Conservation (phyloP, 2,797 vertebrate species). For the Momotus momota region DNA sequence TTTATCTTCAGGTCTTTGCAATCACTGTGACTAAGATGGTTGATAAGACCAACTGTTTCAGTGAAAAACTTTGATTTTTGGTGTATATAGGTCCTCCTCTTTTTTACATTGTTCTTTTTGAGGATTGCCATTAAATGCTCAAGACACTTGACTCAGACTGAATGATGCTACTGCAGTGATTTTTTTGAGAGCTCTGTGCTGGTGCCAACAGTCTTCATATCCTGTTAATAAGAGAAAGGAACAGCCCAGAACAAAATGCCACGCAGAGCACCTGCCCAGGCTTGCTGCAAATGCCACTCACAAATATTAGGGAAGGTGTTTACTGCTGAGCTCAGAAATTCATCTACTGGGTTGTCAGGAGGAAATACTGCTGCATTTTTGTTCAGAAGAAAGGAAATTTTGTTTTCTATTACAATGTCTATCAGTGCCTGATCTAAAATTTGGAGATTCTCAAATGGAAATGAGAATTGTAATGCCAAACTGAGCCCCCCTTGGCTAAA, state of each 20-base stretch:
- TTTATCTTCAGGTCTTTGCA: not conserved
- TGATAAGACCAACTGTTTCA: not conserved
- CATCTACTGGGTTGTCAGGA: not conserved
- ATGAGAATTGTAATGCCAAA: not conserved
- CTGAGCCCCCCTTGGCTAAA: not conserved
- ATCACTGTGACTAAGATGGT: not conserved
- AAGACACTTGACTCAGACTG: not conserved
- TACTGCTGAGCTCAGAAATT: not conserved
- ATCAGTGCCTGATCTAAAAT: not conserved
- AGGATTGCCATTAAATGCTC: not conserved
- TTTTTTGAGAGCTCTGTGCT: not conserved
- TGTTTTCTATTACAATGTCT: not conserved
- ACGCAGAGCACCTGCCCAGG: not conserved
- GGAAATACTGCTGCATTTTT: not conserved
- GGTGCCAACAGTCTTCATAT: not conserved
- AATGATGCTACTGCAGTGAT: not conserved
- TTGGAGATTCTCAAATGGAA: not conserved
- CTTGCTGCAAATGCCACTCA: not conserved
- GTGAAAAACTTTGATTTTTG: not conserved
- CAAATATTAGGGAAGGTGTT: not conserved
- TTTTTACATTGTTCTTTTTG: not conserved
- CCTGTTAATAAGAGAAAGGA: not conserved
- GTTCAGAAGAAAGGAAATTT: not conserved
- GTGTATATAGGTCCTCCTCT: not conserved
- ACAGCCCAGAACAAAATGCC: not conserved